Conservation (phyloP, 2,888 invertebrate species). For the Diarsia dahlii region DNA sequence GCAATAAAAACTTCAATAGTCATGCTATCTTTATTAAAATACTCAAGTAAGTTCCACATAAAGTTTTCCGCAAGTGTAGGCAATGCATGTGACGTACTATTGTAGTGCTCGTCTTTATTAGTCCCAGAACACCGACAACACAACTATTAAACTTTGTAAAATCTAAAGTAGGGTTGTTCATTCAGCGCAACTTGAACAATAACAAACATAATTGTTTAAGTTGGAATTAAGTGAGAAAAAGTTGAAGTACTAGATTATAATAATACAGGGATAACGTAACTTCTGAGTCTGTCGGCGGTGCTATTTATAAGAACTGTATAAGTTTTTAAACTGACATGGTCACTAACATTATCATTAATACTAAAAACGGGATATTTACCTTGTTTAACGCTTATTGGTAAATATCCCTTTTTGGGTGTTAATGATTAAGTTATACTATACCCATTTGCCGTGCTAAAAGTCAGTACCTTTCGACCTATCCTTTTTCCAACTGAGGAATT, state of each 20-base stretch:
- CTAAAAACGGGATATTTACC: too few species aligned
- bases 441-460: too few species aligned
- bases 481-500: too few species aligned
- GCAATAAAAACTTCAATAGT: background rate
- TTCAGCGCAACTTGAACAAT: conserved; percentile 45
- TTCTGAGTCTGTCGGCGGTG: background rate
- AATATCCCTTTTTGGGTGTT: too few species aligned
- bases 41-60: background rate
- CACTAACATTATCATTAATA: too few species aligned
- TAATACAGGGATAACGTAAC: background rate
- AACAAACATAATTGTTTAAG: conserved; percentile 41
- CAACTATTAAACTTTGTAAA: conserved; percentile 49
- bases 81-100: conserved; percentile 18
- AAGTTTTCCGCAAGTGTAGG: conserved; percentile 6
- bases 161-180: conserved; percentile 43
- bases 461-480: too few species aligned
- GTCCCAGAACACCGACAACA: conserved; percentile 30
- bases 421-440: too few species aligned
- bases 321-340: too few species aligned
- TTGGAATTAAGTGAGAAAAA: conserved; percentile 36
- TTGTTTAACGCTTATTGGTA: too few species aligned
- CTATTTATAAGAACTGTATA: too few species aligned
- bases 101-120: conserved; percentile 27
- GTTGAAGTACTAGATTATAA: conserved; percentile 1
- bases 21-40: conserved; percentile 5